Percentiles rank a stretch among this genome's conserved stretches.
Evolutionary conservation across 2,888 invertebrate species (phyloP).

Genomic region (Ophioninae sp.): DNA sequence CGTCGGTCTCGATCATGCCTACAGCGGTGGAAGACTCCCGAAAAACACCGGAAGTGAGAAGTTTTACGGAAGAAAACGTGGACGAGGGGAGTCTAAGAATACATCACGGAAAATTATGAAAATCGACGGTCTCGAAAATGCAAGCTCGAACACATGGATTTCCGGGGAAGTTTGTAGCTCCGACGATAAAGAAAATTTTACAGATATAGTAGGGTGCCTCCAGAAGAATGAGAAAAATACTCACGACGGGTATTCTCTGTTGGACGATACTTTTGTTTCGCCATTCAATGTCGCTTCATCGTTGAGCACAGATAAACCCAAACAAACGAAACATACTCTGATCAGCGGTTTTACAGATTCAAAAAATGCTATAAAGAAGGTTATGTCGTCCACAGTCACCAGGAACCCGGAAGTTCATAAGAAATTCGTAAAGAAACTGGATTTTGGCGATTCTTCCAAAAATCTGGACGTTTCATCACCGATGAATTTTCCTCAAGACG

Average conservation of each 20-base stretch:
- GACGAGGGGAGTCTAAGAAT: background rate
- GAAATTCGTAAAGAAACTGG: too few species aligned
- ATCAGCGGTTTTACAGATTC: background rate
- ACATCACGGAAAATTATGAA: background rate
- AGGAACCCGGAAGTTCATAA: background rate
- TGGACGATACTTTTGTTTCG: background rate
- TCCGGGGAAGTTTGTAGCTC: background rate
- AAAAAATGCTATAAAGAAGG: background rate
- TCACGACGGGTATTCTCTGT: background rate
- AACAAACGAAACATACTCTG: background rate
- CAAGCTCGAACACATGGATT: background rate
- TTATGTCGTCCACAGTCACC: background rate
- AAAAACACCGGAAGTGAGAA: background rate
- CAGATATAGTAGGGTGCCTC: too few species aligned
- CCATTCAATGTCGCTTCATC: background rate
- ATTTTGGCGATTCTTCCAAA: background rate
- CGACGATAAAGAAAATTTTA: slow-evolving; percentile 13
- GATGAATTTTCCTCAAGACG: background rate
- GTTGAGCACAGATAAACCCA: background rate
- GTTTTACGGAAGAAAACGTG: background rate
- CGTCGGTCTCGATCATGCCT: slow-evolving; percentile 14
- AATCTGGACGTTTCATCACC: background rate
- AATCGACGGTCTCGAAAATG: background rate
- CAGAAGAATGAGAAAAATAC: background rate
- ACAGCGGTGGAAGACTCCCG: background rate